phyloP scores from a whole-genome alignment of 2,113 vertebrate genomes.

The Ageneiosus marmoratus region DNA sequence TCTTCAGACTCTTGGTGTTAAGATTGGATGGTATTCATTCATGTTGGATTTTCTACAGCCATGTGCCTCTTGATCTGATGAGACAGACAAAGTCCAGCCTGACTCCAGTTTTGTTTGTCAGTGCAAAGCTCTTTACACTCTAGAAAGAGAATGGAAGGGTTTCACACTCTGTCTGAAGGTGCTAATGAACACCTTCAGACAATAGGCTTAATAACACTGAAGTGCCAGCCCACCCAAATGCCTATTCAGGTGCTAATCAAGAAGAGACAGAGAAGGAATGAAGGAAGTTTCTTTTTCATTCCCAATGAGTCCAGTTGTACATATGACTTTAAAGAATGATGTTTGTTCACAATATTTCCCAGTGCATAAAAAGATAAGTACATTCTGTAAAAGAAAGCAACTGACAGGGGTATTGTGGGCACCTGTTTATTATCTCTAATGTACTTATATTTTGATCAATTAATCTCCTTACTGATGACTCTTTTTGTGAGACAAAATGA shows the following conservation, averaged over 20 bases:
- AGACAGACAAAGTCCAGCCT: not conserved
- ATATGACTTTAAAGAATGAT: not conserved
- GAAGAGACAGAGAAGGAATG: slow-evolving; percentile 25
- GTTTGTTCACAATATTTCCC: not conserved
- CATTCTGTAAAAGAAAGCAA: not conserved
- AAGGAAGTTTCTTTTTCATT: not conserved
- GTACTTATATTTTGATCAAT: not conserved
- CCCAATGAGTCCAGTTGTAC: not conserved
- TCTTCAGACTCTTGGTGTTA: not conserved
- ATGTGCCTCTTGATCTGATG: not conserved
- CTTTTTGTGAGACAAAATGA: not conserved
- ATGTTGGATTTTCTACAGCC: not conserved
- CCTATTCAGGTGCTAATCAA: slow-evolving; percentile 51
- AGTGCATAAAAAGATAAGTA: not conserved
- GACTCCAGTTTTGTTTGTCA: slow-evolving; percentile 10
- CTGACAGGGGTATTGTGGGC: not conserved
- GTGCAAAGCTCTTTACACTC: slow-evolving; percentile 13
- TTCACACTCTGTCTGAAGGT: slow-evolving; percentile 22
- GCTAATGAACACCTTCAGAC: slow-evolving; percentile 45
- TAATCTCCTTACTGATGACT: not conserved
- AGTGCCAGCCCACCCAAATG: slow-evolving; percentile 40
- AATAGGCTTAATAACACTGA: slow-evolving; percentile 49
- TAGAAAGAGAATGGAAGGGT: slow-evolving; percentile 10
- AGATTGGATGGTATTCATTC: not conserved
- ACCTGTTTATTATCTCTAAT: not conserved